These are phyloP conservation scores for Drosophila rufa DNA, from an alignment of 1,140 invertebrate species.

Conservation along the genomic window DNA sequence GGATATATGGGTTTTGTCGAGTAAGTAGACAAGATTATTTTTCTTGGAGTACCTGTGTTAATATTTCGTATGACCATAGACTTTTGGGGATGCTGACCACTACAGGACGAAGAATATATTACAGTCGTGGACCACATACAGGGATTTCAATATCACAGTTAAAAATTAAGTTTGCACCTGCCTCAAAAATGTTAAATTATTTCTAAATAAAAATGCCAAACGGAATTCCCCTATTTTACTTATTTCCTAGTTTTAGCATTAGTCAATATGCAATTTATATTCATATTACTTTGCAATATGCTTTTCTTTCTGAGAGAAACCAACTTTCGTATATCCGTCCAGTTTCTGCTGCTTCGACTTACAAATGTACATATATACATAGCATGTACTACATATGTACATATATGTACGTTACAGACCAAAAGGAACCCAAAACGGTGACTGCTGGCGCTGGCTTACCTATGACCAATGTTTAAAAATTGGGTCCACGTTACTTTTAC, in stretches of 20 bases:
- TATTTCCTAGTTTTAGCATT: neutral
- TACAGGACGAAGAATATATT: conserved; percentile 43
- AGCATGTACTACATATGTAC: too few species aligned
- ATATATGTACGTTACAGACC: too few species aligned
- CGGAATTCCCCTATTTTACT: neutral
- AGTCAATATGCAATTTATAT: neutral
- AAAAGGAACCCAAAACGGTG: too few species aligned
- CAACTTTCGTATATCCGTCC: too few species aligned
- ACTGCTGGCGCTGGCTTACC: too few species aligned
- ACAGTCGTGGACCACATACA: conserved; percentile 16
- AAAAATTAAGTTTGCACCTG: neutral
- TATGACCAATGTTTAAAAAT: too few species aligned
- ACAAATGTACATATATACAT: too few species aligned
- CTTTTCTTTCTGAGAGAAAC: too few species aligned
- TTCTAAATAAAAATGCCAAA: conserved; percentile 1
- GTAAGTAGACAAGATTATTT: conserved; percentile 26
- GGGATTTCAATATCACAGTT: conserved; percentile 32
- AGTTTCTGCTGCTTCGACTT: too few species aligned
- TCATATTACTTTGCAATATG: too few species aligned
- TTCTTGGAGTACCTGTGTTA: neutral
- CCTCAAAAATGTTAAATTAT: neutral
- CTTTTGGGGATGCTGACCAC: conserved; percentile 60
- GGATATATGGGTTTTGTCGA: conserved; percentile 41
- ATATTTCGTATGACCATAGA: conserved; percentile 16
- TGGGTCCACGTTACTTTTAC: too few species aligned